Conservation (phyloP, 1,140 invertebrate genomes). For the Ceratosolen solmsi region DNA sequence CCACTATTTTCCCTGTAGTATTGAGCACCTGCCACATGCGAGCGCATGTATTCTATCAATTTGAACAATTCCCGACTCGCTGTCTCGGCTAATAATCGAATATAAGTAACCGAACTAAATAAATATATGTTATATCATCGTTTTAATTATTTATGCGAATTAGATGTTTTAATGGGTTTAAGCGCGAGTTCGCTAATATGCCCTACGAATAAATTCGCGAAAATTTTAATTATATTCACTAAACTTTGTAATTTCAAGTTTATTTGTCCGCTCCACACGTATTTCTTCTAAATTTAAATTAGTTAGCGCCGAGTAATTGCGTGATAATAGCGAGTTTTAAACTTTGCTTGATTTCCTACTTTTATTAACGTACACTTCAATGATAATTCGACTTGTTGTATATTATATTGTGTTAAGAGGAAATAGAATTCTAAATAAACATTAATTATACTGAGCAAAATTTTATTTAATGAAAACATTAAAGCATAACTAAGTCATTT, state of each 20-base stretch:
- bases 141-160: no score
- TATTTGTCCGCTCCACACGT: not conserved
- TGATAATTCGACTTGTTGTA: not conserved
- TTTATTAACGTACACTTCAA: not conserved
- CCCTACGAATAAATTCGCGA: not conserved
- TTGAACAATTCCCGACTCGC: slow-evolving; percentile 12
- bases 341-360: not conserved
- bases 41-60: slow-evolving; percentile 9
- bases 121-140: no score
- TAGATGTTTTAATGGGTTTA: no score
- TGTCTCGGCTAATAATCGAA: not conserved
- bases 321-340: not conserved
- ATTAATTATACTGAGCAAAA: not conserved
- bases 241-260: not conserved
- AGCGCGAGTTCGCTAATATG: not conserved
- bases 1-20: slow-evolving; percentile 32
- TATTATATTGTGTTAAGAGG: not conserved
- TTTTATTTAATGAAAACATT: not conserved
- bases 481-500: not conserved
- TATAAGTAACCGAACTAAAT: no score
- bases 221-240: not conserved
- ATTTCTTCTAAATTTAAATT: slow-evolving; percentile 2
- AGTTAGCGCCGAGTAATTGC: not conserved
- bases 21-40: slow-evolving; percentile 25
- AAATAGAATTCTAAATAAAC: slow-evolving; percentile 8